phyloP scores from a whole-genome alignment of 1,140 invertebrate species.

The Leptonema lineaticorne region DNA sequence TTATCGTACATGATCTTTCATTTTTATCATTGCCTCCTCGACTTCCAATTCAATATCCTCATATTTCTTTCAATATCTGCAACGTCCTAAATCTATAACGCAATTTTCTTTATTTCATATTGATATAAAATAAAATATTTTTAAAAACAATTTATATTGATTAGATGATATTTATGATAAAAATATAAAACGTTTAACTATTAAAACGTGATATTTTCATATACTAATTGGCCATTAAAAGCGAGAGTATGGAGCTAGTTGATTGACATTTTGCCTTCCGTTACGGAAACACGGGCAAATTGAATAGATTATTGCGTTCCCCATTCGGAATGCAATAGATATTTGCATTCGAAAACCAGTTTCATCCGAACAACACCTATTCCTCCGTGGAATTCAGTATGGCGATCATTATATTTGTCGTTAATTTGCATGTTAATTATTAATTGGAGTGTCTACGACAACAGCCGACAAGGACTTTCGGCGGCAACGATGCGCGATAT shows the following conservation, averaged over 20 bases:
- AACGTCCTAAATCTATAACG: too few relatives aligned
- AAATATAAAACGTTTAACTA: too few relatives aligned
- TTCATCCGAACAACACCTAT: background rate
- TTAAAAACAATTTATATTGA: too few relatives aligned
- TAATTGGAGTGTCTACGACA: constrained; percentile 29
- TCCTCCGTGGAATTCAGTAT: too few relatives aligned
- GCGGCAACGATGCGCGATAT: constrained; percentile 7
- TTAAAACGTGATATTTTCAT: too few relatives aligned
- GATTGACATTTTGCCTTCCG: background rate
- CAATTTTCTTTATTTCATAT: too few relatives aligned
- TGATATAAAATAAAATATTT: too few relatives aligned
- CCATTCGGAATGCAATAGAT: constrained; percentile 4
- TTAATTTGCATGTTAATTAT: constrained; percentile 39
- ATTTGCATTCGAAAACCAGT: constrained; percentile 33
- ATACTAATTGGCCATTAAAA: background rate
- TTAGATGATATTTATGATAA: too few relatives aligned
- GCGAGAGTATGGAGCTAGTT: background rate
- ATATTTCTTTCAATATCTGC: too few relatives aligned
- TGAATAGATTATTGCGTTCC: background rate
- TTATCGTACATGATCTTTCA: too few relatives aligned
- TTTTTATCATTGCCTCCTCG: too few relatives aligned
- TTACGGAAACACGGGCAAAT: background rate
- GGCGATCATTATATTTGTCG: constrained; percentile 33
- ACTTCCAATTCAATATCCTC: too few relatives aligned
- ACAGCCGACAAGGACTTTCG: background rate